Conservation (phyloP, 2,113 vertebrate genomes). For the Oncorhynchus nerka region DNA sequence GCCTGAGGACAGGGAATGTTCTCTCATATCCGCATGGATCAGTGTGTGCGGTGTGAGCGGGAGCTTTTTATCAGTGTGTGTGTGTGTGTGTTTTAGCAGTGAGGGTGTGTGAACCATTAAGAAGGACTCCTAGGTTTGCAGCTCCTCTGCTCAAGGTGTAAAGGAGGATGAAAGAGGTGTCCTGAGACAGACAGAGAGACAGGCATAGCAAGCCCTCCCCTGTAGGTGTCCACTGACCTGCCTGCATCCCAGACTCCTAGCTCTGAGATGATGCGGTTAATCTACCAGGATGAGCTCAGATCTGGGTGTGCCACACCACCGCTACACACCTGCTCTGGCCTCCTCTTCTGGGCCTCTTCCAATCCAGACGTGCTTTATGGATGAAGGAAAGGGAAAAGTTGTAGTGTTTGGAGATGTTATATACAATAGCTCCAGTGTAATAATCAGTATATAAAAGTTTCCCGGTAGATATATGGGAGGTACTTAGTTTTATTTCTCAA, state of each 20-base stretch:
- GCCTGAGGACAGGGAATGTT: constrained; percentile 17
- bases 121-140: not conserved
- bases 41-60: too few species aligned
- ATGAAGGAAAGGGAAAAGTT: too few species aligned
- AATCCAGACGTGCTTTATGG: too few species aligned
- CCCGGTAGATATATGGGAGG: too few species aligned
- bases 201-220: not conserved
- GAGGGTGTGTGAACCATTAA: constrained; percentile 8
- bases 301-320: not conserved
- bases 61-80: too few species aligned
- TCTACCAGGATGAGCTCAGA: constrained; percentile 4
- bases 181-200: constrained; percentile 8
- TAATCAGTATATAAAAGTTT: too few species aligned
- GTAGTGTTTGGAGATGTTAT: too few species aligned
- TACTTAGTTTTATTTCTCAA: too few species aligned
- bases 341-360: too few species aligned
- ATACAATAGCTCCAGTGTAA: too few species aligned
- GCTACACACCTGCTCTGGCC: too few species aligned
- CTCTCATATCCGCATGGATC: constrained; percentile 39
- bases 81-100: not conserved
- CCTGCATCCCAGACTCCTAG: not conserved
- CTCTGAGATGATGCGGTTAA: not conserved
- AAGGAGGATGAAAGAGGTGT: not conserved
- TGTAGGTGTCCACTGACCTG: not conserved
- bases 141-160: not conserved